Conservation (phyloP, 2,113 vertebrate species). For the Scortum barcoo region DNA sequence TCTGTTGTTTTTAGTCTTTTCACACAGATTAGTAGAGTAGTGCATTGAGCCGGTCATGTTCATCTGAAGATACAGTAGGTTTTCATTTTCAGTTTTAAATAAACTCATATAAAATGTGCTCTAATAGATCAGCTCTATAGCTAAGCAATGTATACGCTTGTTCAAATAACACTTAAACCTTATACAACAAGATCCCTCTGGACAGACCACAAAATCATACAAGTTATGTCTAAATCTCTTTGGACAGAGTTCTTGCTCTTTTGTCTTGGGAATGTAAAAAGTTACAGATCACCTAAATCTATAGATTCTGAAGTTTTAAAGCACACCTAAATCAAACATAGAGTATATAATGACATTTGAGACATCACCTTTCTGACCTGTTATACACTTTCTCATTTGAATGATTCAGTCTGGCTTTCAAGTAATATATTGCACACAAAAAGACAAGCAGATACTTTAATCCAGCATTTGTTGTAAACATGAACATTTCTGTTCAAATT, state of each 20-base stretch:
- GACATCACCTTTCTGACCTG: not conserved
- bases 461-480: constrained; percentile 35
- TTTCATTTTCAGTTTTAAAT: not conserved
- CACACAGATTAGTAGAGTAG: not conserved
- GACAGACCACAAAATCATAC: not conserved
- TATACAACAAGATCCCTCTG: not conserved
- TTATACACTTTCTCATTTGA: not conserved
- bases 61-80: not conserved
- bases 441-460: not conserved
- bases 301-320: not conserved
- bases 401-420: constrained; percentile 1
- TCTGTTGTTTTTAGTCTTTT: not conserved
- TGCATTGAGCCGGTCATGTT: not conserved
- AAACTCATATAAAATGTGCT: not conserved
- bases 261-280: not conserved
- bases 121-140: not conserved
- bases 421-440: constrained; percentile 46
- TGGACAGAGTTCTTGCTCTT: too few species aligned
- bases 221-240: not conserved
- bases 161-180: not conserved
- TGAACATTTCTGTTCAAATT: constrained; percentile 27
- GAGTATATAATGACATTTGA: too few species aligned
- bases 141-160: too few species aligned
- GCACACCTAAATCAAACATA: not conserved
- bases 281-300: not conserved